These are phyloP conservation scores for Dicerorhinus sumatrensis DNA, from an alignment of 2,113 vertebrate genomes.

Conservation along the genomic window DNA sequence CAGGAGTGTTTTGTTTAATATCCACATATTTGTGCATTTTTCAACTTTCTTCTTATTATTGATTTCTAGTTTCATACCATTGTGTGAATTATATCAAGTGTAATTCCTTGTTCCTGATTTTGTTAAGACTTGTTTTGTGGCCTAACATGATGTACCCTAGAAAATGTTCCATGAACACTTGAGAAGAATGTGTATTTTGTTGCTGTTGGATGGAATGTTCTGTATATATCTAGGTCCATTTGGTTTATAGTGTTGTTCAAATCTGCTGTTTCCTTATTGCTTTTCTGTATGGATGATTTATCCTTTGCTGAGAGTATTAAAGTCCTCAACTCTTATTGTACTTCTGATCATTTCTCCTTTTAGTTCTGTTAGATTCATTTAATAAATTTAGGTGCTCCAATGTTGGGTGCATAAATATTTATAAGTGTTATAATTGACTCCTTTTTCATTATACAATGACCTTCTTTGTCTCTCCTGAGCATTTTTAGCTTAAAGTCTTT, in stretches of 20 bases:
- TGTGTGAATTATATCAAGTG: neutral
- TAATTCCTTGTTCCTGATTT: neutral
- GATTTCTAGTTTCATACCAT: neutral
- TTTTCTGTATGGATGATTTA: neutral
- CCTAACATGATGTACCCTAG: neutral
- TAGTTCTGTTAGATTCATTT: neutral
- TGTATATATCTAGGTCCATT: too few relatives aligned
- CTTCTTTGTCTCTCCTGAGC: neutral
- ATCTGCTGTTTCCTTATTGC: neutral
- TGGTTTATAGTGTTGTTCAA: too few relatives aligned
- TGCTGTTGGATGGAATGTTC: too few relatives aligned
- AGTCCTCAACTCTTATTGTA: neutral
- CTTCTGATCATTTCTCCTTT: neutral
- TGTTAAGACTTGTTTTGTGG: neutral
- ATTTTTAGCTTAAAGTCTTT: neutral
- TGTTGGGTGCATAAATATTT: neutral
- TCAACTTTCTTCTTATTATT: neutral
- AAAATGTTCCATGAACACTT: too few relatives aligned
- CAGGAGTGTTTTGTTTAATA: neutral
- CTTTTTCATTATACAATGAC: neutral
- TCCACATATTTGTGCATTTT: neutral
- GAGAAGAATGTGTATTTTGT: too few relatives aligned
- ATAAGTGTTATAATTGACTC: neutral
- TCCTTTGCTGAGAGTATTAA: neutral
- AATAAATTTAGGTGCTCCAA: neutral